Evolutionary conservation across 2,797 vertebrate genomes (phyloP).

Genomic region (Saxicola maurus): DNA sequence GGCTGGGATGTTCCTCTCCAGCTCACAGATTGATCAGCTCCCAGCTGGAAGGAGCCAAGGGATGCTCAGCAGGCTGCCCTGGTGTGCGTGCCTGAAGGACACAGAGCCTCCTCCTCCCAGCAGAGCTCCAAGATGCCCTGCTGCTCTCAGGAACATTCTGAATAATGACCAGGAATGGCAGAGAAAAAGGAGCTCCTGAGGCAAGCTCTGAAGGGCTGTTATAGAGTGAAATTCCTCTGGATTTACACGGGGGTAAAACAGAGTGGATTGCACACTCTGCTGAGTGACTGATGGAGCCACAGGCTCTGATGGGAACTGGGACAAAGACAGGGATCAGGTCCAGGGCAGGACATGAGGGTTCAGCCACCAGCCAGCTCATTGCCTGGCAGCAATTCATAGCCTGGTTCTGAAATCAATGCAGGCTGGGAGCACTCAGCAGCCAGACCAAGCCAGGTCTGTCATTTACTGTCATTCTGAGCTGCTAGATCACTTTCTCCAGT

Average conservation of each 20-base stretch:
- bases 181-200: background rate
- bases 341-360: background rate
- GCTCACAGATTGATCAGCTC: background rate
- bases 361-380: slow-evolving; percentile 1
- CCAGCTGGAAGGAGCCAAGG: background rate
- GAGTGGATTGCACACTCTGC: background rate
- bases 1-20: background rate
- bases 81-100: background rate
- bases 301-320: background rate
- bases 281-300: background rate
- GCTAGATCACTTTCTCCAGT: background rate
- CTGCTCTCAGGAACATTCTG: background rate
- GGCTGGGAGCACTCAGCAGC: slow-evolving; percentile 18
- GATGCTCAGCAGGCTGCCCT: background rate
- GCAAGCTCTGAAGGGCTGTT: background rate
- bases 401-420: slow-evolving; percentile 27
- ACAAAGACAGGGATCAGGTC: background rate
- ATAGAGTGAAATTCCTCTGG: background rate
- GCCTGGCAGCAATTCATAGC: slow-evolving; percentile 30
- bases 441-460: slow-evolving; percentile 7
- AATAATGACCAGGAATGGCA: background rate
- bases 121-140: background rate
- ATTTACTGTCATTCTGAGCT: slow-evolving; percentile 45
- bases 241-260: accelerated
- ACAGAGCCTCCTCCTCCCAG: background rate